phyloP scores from a whole-genome alignment of 92 coral and sea anemone species.

The Desmophyllum pertusum region DNA sequence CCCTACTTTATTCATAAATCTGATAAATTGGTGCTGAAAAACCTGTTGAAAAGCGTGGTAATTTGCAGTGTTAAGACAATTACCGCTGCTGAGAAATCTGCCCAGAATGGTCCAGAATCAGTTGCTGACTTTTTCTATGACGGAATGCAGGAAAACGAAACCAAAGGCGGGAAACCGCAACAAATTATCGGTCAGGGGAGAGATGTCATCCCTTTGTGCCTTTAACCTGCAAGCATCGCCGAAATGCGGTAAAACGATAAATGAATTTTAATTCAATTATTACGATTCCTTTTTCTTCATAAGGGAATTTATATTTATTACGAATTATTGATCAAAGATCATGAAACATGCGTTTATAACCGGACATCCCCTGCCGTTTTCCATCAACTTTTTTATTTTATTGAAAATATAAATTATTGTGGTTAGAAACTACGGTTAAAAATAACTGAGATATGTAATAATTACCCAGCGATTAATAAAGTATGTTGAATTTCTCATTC shows the following conservation, averaged over 20 bases:
- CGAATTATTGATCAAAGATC: too few species aligned
- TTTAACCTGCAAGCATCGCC: neutral
- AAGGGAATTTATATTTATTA: neutral
- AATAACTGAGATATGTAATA: neutral
- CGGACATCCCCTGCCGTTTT: too few species aligned
- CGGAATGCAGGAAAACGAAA: slow-evolving; percentile 5
- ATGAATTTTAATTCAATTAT: neutral
- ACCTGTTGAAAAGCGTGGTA: neutral
- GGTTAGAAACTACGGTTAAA: neutral
- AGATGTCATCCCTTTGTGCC: neutral
- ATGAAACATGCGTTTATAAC: too few species aligned
- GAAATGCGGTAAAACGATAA: neutral
- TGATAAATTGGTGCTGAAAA: neutral
- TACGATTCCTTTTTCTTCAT: neutral
- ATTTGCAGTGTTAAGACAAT: neutral
- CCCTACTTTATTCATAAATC: neutral
- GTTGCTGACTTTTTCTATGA: neutral
- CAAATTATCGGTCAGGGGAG: neutral
- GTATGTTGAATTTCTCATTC: neutral
- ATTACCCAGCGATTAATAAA: neutral
- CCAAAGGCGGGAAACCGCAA: slow-evolving; percentile 14
- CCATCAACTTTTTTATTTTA: too few species aligned
- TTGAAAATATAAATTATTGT: too few species aligned
- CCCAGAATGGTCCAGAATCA: neutral
- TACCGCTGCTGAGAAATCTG: neutral